Percentiles rank a stretch among this genome's conserved stretches.
Evolutionary conservation across 2,888 invertebrate species (phyloP).

Genomic region (Antheraea yamamai): DNA sequence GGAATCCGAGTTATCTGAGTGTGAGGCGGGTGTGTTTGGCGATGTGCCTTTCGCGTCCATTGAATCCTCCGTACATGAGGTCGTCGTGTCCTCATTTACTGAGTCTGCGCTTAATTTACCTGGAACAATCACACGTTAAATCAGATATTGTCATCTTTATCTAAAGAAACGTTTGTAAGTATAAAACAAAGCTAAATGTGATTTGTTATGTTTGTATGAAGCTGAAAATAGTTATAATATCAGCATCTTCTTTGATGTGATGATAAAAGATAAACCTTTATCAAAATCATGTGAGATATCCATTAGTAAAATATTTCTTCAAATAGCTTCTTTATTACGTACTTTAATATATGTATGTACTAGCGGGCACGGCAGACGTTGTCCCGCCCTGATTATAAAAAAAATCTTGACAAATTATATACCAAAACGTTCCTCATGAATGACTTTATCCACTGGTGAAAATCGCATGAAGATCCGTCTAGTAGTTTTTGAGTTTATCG

Average conservation of each 20-base stretch:
- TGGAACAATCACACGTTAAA: conserved; percentile 39
- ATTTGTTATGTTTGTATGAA: neutral
- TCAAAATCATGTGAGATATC: neutral
- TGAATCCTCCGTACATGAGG: conserved; percentile 89
- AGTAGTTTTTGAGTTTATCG: too few species aligned
- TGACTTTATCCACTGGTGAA: too few species aligned
- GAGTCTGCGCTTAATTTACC: conserved; percentile 79
- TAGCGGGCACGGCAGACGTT: too few species aligned
- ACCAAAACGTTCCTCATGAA: too few species aligned
- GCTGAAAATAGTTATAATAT: neutral
- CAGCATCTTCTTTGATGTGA: neutral
- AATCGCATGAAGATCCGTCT: too few species aligned
- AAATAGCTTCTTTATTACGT: neutral
- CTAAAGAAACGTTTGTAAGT: neutral
- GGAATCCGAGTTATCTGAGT: conserved; percentile 77
- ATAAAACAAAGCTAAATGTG: too few species aligned
- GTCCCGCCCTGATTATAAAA: too few species aligned
- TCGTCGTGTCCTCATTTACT: conserved; percentile 86
- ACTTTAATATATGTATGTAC: neutral
- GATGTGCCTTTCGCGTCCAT: conserved; percentile 84
- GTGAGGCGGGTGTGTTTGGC: conserved; percentile 72
- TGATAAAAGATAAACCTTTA: neutral
- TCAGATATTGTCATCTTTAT: neutral
- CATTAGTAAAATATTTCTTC: neutral
- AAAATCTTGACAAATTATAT: too few species aligned